Evolutionary conservation across 2,888 invertebrate species (phyloP), one percentile per base, ranked within the genome.

Genomic region (Uloborus plumipes): DNA sequence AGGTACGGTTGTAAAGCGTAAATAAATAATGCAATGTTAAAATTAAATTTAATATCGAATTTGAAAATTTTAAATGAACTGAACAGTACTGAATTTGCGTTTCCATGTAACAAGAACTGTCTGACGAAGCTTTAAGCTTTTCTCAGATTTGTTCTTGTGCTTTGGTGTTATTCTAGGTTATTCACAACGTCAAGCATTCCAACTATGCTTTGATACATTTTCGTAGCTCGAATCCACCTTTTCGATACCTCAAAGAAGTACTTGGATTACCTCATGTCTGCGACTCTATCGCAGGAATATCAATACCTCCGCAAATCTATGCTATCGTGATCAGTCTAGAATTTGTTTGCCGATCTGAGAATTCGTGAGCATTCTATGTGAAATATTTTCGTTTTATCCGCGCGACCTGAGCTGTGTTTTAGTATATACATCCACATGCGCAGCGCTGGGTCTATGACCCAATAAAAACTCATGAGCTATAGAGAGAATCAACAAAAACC

Each of bases 241-340:
- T 51, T 61, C 62, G 69, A 80, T 80, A 80, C 79, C 80, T 81
- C 80, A 81, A 65, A 39, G 58, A 31, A 75, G 64, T 70, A 22
- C 65, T 73, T 26, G 74, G 58, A 81, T 81, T 81, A 74, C 74
- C 80, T 81, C 80, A 75, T 58, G 74, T 26, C 72, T 74, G 80
- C 67, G 80, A 73, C 67, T 66, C 31, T 18, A 47, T 51, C 70
- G 55, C 49, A 67, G 51, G 50, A 65, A 47, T 69, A 20, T 62
- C n/a, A 49, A 22, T 55, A 64, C 65, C 70, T 64, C 74, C 51
- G 20, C 31, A 59, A 59, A 20, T 26, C 14, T 20, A n/a, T 59
- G 59, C 59, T 55, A 18, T 18, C 18, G 16, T 16, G 55, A 59
- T 22, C n/a, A 59, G 20, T 20, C 18, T 59, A 59, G 14, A 59